phyloP scores from a whole-genome alignment of 1,140 invertebrate genomes.

The Ruditapes philippinarum region DNA sequence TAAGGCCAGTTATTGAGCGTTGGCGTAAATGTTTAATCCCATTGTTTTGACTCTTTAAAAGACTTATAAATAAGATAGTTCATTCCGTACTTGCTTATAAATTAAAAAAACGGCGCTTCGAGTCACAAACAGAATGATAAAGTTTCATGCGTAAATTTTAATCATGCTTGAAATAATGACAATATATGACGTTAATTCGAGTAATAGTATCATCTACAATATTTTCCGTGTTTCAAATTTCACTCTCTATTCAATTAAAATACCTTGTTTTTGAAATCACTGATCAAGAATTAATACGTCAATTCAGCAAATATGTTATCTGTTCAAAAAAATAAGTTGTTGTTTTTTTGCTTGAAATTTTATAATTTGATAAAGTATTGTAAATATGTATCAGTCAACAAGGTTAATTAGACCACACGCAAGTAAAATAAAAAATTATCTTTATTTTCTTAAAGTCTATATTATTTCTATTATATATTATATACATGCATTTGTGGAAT shows the following conservation, averaged over 20 bases:
- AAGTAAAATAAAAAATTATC: no score
- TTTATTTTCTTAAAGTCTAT: no score
- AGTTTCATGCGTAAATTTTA: background rate
- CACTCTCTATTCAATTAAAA: conserved; percentile 4
- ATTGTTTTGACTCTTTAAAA: conserved; percentile 4
- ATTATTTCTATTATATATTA: no score
- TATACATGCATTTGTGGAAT: no score
- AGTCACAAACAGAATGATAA: background rate
- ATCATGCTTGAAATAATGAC: conserved; percentile 2
- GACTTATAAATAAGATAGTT: background rate
- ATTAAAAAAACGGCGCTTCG: background rate
- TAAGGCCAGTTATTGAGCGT: conserved; percentile 17
- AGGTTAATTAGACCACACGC: no score
- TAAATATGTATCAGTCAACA: no score
- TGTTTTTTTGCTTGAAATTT: no score
- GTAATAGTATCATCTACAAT: background rate
- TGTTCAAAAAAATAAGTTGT: no score
- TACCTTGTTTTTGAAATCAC: background rate
- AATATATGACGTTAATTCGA: background rate
- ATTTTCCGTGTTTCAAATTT: background rate
- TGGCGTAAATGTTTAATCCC: conserved; percentile 10
- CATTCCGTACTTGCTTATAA: conserved; percentile 16
- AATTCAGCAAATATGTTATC: background rate
- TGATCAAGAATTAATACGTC: background rate
- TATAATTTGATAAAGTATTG: no score